Percentiles rank a stretch among this genome's conserved stretches.
phyloP scores from a whole-genome alignment of 2,113 vertebrate species.

The Recurvirostra avosetta region DNA sequence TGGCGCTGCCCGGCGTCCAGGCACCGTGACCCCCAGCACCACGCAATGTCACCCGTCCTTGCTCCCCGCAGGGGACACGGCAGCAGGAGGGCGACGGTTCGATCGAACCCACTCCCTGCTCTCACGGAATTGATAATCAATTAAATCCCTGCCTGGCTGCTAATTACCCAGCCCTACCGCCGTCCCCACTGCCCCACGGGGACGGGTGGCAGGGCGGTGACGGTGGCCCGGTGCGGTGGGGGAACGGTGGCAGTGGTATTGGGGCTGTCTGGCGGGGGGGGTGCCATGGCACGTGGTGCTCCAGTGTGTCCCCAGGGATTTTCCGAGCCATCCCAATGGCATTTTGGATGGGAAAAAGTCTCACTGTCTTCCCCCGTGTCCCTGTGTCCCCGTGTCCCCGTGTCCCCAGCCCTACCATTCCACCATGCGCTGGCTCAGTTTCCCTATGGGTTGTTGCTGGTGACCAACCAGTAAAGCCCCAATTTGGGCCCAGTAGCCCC shows the following conservation, averaged over 20 bases:
- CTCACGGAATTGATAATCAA: background rate
- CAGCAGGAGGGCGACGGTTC: background rate
- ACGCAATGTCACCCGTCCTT: background rate
- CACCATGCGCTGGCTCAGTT: accelerated
- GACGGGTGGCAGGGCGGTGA: background rate
- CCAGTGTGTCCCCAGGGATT: accelerated
- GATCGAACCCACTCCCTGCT: background rate
- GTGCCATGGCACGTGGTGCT: accelerated
- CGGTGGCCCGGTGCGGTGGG: accelerated
- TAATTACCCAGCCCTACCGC: background rate
- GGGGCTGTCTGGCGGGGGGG: background rate
- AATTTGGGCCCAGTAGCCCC: background rate
- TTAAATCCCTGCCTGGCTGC: background rate
- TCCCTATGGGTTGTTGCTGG: accelerated
- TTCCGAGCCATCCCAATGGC: accelerated
- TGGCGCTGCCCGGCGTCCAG: accelerated
- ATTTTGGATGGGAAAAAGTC: background rate
- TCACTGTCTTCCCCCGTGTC: background rate
- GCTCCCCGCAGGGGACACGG: background rate
- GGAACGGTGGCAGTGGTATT: accelerated
- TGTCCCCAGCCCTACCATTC: background rate
- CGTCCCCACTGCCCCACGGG: background rate
- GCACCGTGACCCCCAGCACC: background rate
- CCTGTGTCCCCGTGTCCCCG: no score
- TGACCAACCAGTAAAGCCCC: accelerated